Base-by-base conservation (phyloP, 1,140 invertebrate species). In the Mycetomoellerius zeteki region DNA sequence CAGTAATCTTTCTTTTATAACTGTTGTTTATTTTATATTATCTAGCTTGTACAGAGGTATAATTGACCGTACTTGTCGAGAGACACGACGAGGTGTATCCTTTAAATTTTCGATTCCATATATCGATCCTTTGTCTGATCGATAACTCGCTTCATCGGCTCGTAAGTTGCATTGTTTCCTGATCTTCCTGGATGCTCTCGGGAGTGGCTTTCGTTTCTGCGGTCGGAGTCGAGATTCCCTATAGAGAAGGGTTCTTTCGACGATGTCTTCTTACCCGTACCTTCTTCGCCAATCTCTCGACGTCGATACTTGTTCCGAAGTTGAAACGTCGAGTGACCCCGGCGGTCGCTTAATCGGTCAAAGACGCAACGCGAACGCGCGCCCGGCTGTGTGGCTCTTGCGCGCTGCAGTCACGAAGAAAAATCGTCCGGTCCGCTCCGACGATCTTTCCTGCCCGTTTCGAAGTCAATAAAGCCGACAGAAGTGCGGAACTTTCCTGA, bases 361-460 rank as follows among this genome's bases (percentile, higher is more conserved):
- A 84, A 84, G 80, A 84, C 80, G 80, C 80, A 60, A 47, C 69
- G 69, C 50, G 56, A 73, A 84, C 69, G 71, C 69, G 71, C 80
- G 77, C 19, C 54, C 19, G 54, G 50, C 43, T 72, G 67, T 72
- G 65, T 56, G 67, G 67, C 67, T 60, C 80, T 60, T 33, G 37
- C 80, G 54, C 54, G 80, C 58, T 84, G 80, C 80, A 84, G 80
- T 84, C 69, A 84, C 80, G 80, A 84, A 75, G 80, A 84, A 84
- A 84, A 84, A 84, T 84, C 80, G 54, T 21, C 52, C 65, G 67
- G 19, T 84, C 37, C 54, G 80, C 52, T 72, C 24, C 67, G 80
- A 54, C 33, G 69, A 75, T 73, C 54, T 47, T 73, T 56, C 67
- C 54, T 73, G 80, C 69, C 80, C 80, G 80, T 84, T 60, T 84